A percentile compares a stretch with the other conserved stretches of the same genome.
phyloP scores from a whole-genome alignment of 2,888 invertebrate genomes.

The Lasioglossum villosulum region DNA sequence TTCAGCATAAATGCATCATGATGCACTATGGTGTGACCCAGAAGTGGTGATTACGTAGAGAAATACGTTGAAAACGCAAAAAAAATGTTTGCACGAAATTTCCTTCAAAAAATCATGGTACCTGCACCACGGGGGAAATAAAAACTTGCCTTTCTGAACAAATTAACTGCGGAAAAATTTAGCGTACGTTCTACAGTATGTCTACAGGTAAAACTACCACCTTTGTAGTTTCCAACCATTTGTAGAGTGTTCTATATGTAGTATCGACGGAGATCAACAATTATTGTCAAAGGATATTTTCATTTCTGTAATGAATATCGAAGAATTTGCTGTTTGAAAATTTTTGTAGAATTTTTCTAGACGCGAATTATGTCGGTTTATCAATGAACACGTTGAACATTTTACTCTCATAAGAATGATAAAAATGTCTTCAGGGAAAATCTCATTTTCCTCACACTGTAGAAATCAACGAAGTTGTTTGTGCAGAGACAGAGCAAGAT shows the following conservation, averaged over 20 bases:
- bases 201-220: background rate
- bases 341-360: background rate
- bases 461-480: constrained; percentile 6
- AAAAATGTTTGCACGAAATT: background rate
- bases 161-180: background rate
- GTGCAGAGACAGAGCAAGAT: constrained; percentile 50
- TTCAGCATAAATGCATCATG: background rate
- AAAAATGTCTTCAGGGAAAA: background rate
- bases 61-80: background rate
- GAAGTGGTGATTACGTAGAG: background rate
- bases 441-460: background rate
- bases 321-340: background rate
- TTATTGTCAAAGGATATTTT: too few species aligned
- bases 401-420: background rate
- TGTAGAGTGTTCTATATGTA: background rate
- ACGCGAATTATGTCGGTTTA: background rate
- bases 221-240: background rate
- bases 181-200: background rate
- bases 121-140: background rate
- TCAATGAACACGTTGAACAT: background rate
- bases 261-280: too few species aligned
- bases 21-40: background rate
- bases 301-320: background rate
- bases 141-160: background rate
- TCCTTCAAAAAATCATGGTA: background rate